Percentiles rank a stretch among this genome's conserved stretches.
phyloP scores from a whole-genome alignment of 2,113 vertebrate species.

The Chaetops frenatus region DNA sequence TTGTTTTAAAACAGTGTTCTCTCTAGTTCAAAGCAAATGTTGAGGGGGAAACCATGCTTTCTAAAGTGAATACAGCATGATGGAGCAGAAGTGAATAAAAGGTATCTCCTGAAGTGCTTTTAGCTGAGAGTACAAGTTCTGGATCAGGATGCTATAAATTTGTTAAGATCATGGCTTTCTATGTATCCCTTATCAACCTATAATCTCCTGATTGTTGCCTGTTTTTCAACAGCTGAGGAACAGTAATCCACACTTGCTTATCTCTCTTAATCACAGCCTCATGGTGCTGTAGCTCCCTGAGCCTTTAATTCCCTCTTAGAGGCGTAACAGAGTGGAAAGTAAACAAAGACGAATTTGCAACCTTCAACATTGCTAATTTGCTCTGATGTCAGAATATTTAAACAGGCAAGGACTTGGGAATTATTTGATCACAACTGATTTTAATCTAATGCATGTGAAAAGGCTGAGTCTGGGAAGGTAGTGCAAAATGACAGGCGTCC shows the following conservation, averaged over 20 bases:
- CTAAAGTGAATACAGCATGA: neutral
- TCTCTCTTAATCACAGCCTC: slow-evolving; percentile 79
- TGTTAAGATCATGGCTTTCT: slow-evolving; percentile 66
- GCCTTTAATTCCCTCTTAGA: slow-evolving; percentile 82
- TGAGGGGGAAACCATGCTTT: neutral
- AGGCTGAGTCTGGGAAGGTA: slow-evolving; percentile 63
- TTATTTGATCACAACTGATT: slow-evolving; percentile 76
- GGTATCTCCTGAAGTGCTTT: neutral
- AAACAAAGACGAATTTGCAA: slow-evolving; percentile 82
- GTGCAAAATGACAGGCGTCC: slow-evolving; percentile 69
- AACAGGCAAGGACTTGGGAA: slow-evolving; percentile 72
- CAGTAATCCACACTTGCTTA: slow-evolving; percentile 77
- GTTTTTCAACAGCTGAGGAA: slow-evolving; percentile 75
- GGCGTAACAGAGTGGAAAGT: slow-evolving; percentile 78
- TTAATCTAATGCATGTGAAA: slow-evolving; percentile 77
- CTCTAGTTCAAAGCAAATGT: neutral
- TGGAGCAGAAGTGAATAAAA: neutral
- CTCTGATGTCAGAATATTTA: slow-evolving; percentile 83
- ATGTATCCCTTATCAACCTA: slow-evolving; percentile 69
- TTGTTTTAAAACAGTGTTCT: neutral
- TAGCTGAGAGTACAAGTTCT: neutral
- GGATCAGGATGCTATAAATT: slow-evolving; percentile 44
- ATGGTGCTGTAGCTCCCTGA: slow-evolving; percentile 68
- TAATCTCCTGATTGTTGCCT: slow-evolving; percentile 77
- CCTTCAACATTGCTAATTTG: slow-evolving; percentile 80